Base-by-base conservation (phyloP, 2,888 invertebrate genomes). In the Drosophila kambysellisi region DNA sequence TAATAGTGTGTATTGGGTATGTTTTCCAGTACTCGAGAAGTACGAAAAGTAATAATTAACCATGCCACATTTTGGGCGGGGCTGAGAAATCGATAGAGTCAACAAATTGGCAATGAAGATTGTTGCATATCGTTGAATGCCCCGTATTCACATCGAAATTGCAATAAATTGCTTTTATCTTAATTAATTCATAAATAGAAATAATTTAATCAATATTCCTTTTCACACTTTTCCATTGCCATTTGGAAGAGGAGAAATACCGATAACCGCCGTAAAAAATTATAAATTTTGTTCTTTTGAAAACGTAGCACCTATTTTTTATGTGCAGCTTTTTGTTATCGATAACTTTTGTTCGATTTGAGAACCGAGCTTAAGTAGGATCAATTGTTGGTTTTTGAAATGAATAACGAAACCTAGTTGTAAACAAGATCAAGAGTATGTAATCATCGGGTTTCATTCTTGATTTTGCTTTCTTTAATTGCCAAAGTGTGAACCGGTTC, bases 401-500 rank as follows among this genome's bases (percentile, higher is more conserved):
- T 48, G 8, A 25, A 41, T 41, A 41, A n/a, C 41, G n/a, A 41
- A n/a, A 12, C 43, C 11, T n/a, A n/a, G 12, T 20, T 43, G 3
- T 20, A 20, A 20, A 20, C 3, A 20, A 20, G 43, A 12, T 43
- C 6, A 20, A 43, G 12, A 20, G 20, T 43, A 25, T 25, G 20
- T 46, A 46, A 46, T 46, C 48, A 25, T 29, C 48, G 48, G 4
- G 1, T 5, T 50, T 29, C 3, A 35, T 39, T 59, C 48, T 56
- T 39, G 20, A 29, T 32, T 46, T 65, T 54, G 53, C 53, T 68
- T 62, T 74, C 60, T 67, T 79, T 79, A 79, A 81, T 84, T 81
- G 79, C 79, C 79, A 79, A 65, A 58, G 67, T 80, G 83, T 57
- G 77, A 83, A 81, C 81, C 83, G 81, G 83, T 83, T 80, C 53